Conservation (phyloP, 1,140 invertebrate species). For the Charaxes varanes region DNA sequence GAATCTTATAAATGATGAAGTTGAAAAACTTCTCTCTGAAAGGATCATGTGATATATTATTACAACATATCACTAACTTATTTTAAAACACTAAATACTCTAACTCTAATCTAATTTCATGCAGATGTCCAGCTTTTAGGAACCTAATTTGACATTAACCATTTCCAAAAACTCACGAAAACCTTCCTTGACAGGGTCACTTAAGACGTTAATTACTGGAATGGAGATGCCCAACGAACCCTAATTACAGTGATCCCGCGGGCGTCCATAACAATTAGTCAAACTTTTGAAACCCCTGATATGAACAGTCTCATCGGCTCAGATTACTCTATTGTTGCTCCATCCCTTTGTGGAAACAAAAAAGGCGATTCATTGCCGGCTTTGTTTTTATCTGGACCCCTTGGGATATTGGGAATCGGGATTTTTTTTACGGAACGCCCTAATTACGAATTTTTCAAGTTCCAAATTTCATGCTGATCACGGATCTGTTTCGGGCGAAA, state of each 20-base stretch:
- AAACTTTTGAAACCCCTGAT: slow-evolving; percentile 18
- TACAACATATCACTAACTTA: no score
- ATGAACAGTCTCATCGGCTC: slow-evolving; percentile 22
- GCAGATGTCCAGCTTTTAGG: no score
- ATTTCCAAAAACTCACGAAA: slow-evolving; percentile 5
- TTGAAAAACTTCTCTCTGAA: no score
- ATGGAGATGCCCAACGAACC: slow-evolving; percentile 8
- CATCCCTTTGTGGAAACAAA: slow-evolving; percentile 27
- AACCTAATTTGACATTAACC: slow-evolving; percentile 3
- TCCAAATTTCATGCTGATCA: no score
- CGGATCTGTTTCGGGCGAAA: no score
- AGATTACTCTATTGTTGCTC: slow-evolving; percentile 26
- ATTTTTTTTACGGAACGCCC: slow-evolving; percentile 15
- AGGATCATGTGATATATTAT: no score
- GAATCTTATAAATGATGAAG: no score
- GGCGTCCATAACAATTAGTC: slow-evolving; percentile 21
- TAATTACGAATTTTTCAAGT: slow-evolving; percentile 23
- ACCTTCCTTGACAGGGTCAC: slow-evolving; percentile 8
- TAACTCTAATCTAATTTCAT: no score
- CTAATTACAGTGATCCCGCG: slow-evolving; percentile 16
- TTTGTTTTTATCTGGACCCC: slow-evolving; percentile 22
- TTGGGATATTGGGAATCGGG: slow-evolving; percentile 21
- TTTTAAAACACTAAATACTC: no score
- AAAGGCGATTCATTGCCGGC: slow-evolving; percentile 27
- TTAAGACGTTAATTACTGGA: slow-evolving; percentile 12